A percentile compares a stretch with the other conserved stretches of the same genome.
Conservation (phyloP, 1,140 invertebrate species). For the Microvelia longipes region DNA sequence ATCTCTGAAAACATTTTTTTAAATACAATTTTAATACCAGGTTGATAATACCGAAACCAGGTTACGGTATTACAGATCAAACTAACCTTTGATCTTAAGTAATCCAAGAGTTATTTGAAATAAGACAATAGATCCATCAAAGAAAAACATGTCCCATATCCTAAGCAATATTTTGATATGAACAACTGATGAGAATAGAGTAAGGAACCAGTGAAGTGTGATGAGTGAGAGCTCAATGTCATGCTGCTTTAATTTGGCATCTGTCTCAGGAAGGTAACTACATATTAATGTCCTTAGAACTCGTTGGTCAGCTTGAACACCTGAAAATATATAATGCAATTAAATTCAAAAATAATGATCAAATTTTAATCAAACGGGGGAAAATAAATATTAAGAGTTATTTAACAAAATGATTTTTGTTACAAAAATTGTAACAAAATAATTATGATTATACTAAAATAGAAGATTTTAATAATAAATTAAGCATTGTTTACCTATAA, state of each 20-base stretch:
- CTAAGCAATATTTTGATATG: conserved; percentile 88
- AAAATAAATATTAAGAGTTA: too few relatives aligned
- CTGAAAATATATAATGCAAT: conserved; percentile 29
- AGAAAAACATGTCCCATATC: conserved; percentile 95
- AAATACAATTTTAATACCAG: too few relatives aligned
- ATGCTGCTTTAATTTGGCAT: conserved; percentile 75
- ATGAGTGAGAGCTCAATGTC: conserved; percentile 94
- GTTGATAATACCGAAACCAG: too few relatives aligned
- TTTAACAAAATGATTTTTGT: too few relatives aligned
- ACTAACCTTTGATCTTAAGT: conserved; percentile 76
- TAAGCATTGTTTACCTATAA: conserved; percentile 50
- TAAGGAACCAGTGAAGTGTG: conserved; percentile 94
- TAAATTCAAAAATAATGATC: too few relatives aligned
- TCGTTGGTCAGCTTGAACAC: conserved; percentile 83
- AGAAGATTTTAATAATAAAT: conserved; percentile 5
- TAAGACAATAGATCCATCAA: conserved; percentile 87
- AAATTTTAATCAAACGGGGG: too few relatives aligned
- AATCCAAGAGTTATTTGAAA: conserved; percentile 92
- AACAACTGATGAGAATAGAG: conserved; percentile 94
- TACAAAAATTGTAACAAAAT: neutral
- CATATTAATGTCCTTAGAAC: conserved; percentile 80
- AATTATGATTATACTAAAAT: conserved; percentile 1
- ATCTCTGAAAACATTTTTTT: too few relatives aligned
- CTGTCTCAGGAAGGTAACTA: conserved; percentile 77
- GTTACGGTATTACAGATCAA: too few relatives aligned